A percentile compares a stretch with the other conserved stretches of the same genome.
Evolutionary conservation across 2,113 vertebrate species (phyloP).

Genomic region (Otis tarda): DNA sequence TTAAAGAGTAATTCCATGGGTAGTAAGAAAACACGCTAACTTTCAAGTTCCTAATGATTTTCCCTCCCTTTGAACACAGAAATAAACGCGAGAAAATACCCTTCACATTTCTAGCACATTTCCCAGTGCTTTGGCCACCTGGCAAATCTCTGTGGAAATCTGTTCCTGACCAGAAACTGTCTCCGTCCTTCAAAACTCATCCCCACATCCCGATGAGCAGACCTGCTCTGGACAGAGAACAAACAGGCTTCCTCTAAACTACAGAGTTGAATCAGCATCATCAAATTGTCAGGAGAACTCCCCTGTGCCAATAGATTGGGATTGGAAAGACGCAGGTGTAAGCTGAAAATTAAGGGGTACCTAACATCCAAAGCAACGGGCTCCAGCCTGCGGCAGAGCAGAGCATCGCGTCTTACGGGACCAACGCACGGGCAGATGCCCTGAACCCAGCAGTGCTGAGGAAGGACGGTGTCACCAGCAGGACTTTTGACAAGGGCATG

Average conservation of each 20-base stretch:
- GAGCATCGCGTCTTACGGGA: accelerated
- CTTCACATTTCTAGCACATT: not conserved
- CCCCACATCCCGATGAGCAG: accelerated
- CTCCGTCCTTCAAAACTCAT: not conserved
- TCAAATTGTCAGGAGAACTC: not conserved
- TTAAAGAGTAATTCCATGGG: not conserved
- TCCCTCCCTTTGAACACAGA: not conserved
- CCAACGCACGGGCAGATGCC: accelerated
- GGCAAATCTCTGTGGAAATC: not conserved
- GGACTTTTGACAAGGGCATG: not conserved
- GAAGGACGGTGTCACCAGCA: not conserved
- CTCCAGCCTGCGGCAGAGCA: accelerated
- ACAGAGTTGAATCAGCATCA: not conserved
- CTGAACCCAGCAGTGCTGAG: not conserved
- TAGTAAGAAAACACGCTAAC: not conserved
- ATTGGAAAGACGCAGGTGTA: not conserved
- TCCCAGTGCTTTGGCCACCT: not conserved
- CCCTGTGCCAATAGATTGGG: not conserved
- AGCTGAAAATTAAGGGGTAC: not conserved
- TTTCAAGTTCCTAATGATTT: not conserved
- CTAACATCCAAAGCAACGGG: accelerated
- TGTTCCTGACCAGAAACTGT: not conserved
- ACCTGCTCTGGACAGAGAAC: not conserved
- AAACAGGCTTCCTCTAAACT: not conserved
- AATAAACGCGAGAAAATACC: accelerated